A percentile compares a stretch with the other conserved stretches of the same genome.
These are phyloP conservation scores for Phoenicopterus ruber DNA, from an alignment of 2,113 vertebrate species.

Conservation along the genomic window DNA sequence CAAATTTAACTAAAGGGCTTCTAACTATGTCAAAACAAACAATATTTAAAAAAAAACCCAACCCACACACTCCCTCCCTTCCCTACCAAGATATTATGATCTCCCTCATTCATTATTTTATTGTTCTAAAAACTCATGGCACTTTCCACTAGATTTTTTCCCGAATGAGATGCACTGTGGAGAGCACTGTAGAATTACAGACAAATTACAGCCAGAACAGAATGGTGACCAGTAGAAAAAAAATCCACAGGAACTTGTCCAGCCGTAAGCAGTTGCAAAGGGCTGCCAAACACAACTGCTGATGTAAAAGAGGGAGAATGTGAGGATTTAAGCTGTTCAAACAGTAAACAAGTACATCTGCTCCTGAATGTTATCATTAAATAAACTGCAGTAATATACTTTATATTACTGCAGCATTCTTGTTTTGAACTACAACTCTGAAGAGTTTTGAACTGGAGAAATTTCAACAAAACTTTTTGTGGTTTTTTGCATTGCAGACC, in stretches of 20 bases:
- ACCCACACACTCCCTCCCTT: not conserved
- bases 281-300: slow-evolving; percentile 30
- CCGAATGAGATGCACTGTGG: not conserved
- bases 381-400: not conserved
- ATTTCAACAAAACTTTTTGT: not conserved
- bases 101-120: not conserved
- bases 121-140: not conserved
- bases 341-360: slow-evolving; percentile 57
- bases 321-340: slow-evolving; percentile 9
- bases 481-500: slow-evolving; percentile 35
- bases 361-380: slow-evolving; percentile 15
- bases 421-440: not conserved
- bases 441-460: not conserved
- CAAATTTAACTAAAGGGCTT: not conserved
- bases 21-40: not conserved
- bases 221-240: not conserved
- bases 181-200: not conserved
- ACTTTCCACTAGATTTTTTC: not conserved
- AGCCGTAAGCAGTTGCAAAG: slow-evolving; percentile 24
- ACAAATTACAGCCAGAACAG: not conserved
- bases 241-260: not conserved
- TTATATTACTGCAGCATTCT: not conserved
- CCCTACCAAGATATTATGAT: not conserved
- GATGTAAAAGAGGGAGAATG: slow-evolving; percentile 36
- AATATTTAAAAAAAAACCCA: not conserved